Conservation (phyloP, 1,140 invertebrate species). For the Eueides isabella region DNA sequence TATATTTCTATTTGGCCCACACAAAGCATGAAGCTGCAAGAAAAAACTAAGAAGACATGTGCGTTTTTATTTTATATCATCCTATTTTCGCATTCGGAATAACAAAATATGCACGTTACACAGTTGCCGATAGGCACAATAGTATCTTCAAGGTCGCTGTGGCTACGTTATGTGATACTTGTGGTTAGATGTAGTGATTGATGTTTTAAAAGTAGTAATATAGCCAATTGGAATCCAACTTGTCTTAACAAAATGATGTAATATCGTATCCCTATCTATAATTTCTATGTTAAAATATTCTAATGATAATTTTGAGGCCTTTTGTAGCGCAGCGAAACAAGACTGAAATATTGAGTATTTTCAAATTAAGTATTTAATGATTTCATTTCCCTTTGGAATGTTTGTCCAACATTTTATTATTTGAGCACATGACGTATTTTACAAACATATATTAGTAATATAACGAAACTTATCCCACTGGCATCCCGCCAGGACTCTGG, state of each 20-base stretch:
- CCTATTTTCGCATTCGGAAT: neutral
- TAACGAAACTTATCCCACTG: slow-evolving; percentile 74
- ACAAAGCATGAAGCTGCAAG: no score
- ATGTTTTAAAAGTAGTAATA: slow-evolving; percentile 37
- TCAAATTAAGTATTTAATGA: no score
- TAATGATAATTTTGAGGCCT: no score
- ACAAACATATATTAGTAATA: slow-evolving; percentile 29
- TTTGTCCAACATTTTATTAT: neutral
- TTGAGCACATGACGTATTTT: slow-evolving; percentile 25
- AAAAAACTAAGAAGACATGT: neutral
- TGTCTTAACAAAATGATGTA: no score
- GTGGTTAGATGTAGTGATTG: slow-evolving; percentile 42
- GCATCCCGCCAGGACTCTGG: slow-evolving; percentile 58
- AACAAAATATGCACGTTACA: neutral
- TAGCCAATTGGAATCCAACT: slow-evolving; percentile 6
- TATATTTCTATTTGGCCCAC: no score
- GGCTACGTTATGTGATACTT: slow-evolving; percentile 38
- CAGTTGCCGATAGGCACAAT: neutral
- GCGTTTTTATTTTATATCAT: neutral
- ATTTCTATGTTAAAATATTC: no score
- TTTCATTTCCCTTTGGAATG: neutral
- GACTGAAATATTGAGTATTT: no score
- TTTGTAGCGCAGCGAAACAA: no score
- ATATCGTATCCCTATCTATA: no score
- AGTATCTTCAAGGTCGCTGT: slow-evolving; percentile 35